These are phyloP conservation scores for Troides aeacus DNA, from an alignment of 2,888 invertebrate genomes.

Conservation along the genomic window DNA sequence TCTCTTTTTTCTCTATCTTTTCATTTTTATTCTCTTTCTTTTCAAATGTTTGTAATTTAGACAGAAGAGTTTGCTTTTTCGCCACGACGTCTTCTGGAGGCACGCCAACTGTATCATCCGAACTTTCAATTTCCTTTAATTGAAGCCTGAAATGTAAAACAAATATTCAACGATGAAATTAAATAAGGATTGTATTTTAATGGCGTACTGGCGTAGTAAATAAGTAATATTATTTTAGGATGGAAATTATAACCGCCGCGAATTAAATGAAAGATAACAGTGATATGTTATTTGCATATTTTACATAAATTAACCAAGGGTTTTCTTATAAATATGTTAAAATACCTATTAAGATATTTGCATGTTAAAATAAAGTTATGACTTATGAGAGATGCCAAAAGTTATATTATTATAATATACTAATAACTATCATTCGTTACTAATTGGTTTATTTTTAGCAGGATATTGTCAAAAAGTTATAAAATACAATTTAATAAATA, in stretches of 20 bases:
- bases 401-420: too few relatives aligned
- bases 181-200: neutral
- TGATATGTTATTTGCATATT: slow-evolving; percentile 18
- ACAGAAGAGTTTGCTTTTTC: slow-evolving; percentile 65
- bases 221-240: slow-evolving; percentile 23
- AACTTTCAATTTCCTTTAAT: slow-evolving; percentile 55
- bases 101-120: slow-evolving; percentile 50
- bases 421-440: too few relatives aligned
- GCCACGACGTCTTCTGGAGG: slow-evolving; percentile 66
- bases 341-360: neutral
- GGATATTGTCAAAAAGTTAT: too few relatives aligned
- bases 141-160: slow-evolving; percentile 51
- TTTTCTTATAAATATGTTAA: slow-evolving; percentile 7
- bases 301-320: slow-evolving; percentile 6
- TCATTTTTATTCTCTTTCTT: slow-evolving; percentile 49
- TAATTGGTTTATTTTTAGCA: too few relatives aligned
- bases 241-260: slow-evolving; percentile 7
- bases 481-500: too few relatives aligned
- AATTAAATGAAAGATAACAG: slow-evolving; percentile 22
- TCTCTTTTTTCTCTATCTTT: slow-evolving; percentile 23
- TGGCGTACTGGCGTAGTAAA: slow-evolving; percentile 6
- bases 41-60: slow-evolving; percentile 66
- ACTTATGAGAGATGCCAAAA: neutral
- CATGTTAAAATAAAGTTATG: neutral
- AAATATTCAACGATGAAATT: neutral